Conservation (phyloP, 2,797 vertebrate genomes). For the Ceryle rudis region DNA sequence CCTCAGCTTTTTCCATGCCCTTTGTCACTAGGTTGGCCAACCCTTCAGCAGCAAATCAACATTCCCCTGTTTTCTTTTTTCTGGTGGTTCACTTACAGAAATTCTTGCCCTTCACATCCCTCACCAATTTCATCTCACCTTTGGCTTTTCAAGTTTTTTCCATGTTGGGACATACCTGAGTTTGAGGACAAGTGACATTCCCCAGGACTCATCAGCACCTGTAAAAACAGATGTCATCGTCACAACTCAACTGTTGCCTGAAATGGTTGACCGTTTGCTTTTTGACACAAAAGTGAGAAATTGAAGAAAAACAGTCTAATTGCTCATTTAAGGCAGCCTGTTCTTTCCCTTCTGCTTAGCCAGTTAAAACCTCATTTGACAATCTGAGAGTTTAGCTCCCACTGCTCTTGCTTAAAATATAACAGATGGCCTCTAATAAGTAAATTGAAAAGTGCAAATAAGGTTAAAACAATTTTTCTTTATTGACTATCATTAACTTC, state of each 20-base stretch:
- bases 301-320: slow-evolving; percentile 55
- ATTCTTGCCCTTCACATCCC: not conserved
- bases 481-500: slow-evolving; percentile 81
- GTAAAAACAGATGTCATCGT: slow-evolving; percentile 53
- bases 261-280: slow-evolving; percentile 56
- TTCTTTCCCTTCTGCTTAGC: slow-evolving; percentile 60
- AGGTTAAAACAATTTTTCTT: slow-evolving; percentile 80
- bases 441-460: slow-evolving; percentile 81
- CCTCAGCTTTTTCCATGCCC: not conserved
- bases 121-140: not conserved
- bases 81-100: not conserved
- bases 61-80: not conserved
- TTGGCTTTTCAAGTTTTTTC: not conserved
- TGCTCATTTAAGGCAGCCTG: slow-evolving; percentile 64
- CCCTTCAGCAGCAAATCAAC: not conserved
- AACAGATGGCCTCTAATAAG: slow-evolving; percentile 81
- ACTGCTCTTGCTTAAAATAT: slow-evolving; percentile 73
- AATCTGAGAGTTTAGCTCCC: slow-evolving; percentile 61
- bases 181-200: slow-evolving; percentile 38
- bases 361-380: slow-evolving; percentile 68
- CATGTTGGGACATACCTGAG: not conserved
- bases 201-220: slow-evolving; percentile 35
- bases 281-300: slow-evolving; percentile 60
- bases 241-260: not conserved
- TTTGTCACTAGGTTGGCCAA: not conserved